phyloP scores from a whole-genome alignment of 30 jellyfish, hydroid and myxozoan species.

The Aurelia sp. region DNA sequence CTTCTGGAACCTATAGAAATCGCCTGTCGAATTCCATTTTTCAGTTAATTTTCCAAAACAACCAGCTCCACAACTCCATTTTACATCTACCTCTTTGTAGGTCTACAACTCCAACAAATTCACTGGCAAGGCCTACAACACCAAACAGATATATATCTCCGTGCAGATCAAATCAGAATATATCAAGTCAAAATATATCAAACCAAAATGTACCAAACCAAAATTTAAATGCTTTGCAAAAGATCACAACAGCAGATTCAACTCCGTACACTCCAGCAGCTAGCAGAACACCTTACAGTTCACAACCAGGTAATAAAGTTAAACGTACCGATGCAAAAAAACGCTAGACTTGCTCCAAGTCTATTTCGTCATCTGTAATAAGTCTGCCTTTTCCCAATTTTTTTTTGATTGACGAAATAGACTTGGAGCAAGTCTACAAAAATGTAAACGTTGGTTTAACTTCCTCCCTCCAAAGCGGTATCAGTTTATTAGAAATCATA shows the following conservation, averaged over 20 bases:
- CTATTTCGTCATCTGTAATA: too few species aligned
- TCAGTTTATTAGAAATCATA: too few species aligned
- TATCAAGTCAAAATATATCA: neutral
- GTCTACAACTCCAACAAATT: constrained; percentile 33
- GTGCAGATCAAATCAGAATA: neutral
- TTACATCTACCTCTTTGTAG: neutral
- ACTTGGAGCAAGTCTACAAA: too few species aligned
- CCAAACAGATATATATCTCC: constrained; percentile 37
- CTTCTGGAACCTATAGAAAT: too few species aligned
- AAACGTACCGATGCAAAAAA: neutral
- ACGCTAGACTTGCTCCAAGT: too few species aligned
- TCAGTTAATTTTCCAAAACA: too few species aligned
- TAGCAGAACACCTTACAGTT: constrained; percentile 35
- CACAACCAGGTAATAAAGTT: constrained; percentile 26
- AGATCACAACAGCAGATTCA: constrained; percentile 1
- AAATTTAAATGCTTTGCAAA: neutral
- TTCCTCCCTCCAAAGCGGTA: too few species aligned
- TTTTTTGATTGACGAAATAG: too few species aligned
- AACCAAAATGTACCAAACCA: neutral
- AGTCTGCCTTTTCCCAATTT: too few species aligned
- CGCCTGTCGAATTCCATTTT: too few species aligned
- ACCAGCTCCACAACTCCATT: too few species aligned
- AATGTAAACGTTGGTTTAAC: too few species aligned
- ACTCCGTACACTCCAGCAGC: constrained; percentile 8
- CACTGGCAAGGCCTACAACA: constrained; percentile 14